phyloP scores from a whole-genome alignment of 2,888 invertebrate genomes.

The Drosophila kuntzei region DNA sequence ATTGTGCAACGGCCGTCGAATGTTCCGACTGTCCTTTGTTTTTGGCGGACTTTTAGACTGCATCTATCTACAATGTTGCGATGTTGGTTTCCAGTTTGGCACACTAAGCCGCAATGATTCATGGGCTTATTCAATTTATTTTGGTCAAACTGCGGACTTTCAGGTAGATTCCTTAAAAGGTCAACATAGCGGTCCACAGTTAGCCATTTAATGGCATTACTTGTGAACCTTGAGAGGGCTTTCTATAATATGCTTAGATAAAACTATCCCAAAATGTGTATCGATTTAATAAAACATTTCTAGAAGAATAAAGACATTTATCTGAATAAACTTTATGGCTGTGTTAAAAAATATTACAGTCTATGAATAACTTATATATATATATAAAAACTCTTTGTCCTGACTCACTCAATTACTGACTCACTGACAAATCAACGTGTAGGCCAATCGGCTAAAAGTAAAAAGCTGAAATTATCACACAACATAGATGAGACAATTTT shows the following conservation, averaged over 20 bases:
- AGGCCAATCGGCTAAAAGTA: too few species aligned
- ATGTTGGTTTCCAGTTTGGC: constrained; percentile 9
- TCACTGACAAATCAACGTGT: too few species aligned
- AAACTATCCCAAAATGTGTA: not conserved
- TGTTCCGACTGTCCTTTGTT: constrained; percentile 21
- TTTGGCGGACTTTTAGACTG: constrained; percentile 1
- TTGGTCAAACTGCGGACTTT: constrained; percentile 13
- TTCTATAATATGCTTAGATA: not conserved
- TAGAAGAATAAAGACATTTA: too few species aligned
- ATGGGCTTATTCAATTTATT: constrained; percentile 50
- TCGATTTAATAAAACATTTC: not conserved
- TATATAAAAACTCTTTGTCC: too few species aligned
- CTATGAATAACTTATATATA: too few species aligned
- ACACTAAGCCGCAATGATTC: constrained; percentile 48
- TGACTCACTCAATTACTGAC: too few species aligned
- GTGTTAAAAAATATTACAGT: too few species aligned
- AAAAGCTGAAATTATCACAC: too few species aligned
- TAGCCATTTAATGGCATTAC: constrained; percentile 11
- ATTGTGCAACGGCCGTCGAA: constrained; percentile 55
- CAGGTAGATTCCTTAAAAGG: constrained; percentile 22
- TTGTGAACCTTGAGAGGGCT: not conserved
- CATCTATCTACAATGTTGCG: constrained; percentile 11
- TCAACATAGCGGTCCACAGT: constrained; percentile 14
- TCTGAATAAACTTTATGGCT: too few species aligned
- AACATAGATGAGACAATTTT: too few species aligned